Evolutionary conservation across 2,113 vertebrate species (phyloP).

Genomic region (Myxocyprinus asiaticus): DNA sequence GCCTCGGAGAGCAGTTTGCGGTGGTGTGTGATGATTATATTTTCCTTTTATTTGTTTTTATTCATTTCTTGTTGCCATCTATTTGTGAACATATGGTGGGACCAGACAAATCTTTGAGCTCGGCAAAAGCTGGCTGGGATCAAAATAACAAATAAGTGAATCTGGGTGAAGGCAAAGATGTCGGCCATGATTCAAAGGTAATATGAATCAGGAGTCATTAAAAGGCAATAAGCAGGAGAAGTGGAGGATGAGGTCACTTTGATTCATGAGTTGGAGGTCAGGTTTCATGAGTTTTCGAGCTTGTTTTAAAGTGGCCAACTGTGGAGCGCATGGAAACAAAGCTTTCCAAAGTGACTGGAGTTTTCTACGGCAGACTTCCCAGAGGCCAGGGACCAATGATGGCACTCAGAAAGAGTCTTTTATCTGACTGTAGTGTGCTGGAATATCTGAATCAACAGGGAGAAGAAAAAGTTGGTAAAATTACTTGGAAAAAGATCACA

Average conservation of each 20-base stretch:
- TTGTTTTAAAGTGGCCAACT: slow-evolving; percentile 60
- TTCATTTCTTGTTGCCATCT: slow-evolving; percentile 37
- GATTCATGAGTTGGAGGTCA: slow-evolving; percentile 65
- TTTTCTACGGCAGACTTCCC: slow-evolving; percentile 57
- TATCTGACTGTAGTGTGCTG: slow-evolving; percentile 34
- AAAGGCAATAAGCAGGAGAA: slow-evolving; percentile 41
- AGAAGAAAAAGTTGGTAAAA: too few species aligned
- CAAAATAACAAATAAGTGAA: slow-evolving; percentile 71
- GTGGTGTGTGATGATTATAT: slow-evolving; percentile 89
- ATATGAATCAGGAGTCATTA: slow-evolving; percentile 62
- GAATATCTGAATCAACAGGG: too few species aligned
- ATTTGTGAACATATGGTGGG: slow-evolving; percentile 38
- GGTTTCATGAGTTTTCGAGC: slow-evolving; percentile 58
- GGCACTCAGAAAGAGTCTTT: slow-evolving; percentile 34
- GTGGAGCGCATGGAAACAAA: slow-evolving; percentile 62
- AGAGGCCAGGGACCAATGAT: slow-evolving; percentile 35
- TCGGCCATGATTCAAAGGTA: slow-evolving; percentile 47
- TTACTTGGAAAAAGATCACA: too few species aligned
- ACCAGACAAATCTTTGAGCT: slow-evolving; percentile 44
- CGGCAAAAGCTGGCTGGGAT: slow-evolving; percentile 14
- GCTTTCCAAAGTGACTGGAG: slow-evolving; percentile 63
- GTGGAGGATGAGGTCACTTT: slow-evolving; percentile 51
- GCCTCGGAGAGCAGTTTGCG: slow-evolving; percentile 85
- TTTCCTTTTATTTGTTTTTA: slow-evolving; percentile 68
- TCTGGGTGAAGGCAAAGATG: slow-evolving; percentile 45